Evolutionary conservation across 2,797 vertebrate genomes (phyloP).

Genomic region (Delichon dasypus): DNA sequence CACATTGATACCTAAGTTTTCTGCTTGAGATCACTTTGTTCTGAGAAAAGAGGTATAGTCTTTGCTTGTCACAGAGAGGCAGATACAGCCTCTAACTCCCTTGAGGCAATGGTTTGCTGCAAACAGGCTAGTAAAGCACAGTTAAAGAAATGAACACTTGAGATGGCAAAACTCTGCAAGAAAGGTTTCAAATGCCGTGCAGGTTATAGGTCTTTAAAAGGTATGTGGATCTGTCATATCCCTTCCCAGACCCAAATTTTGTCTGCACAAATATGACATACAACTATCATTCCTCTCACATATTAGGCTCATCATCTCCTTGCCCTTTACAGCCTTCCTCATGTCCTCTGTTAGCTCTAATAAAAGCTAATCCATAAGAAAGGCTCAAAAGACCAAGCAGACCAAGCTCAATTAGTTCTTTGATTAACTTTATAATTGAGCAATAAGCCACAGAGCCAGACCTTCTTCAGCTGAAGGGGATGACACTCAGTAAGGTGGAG

Average conservation of each 20-base stretch:
- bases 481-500: background rate
- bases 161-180: background rate
- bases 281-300: background rate
- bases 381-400: slow-evolving; percentile 25
- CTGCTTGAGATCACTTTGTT: background rate
- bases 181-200: background rate
- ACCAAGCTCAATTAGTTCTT: slow-evolving; percentile 51
- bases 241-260: background rate
- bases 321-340: slow-evolving; percentile 27
- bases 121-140: background rate
- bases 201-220: background rate
- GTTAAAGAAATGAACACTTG: background rate
- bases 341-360: slow-evolving; percentile 25
- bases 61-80: background rate
- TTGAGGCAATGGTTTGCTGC: background rate
- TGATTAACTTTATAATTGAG: slow-evolving; percentile 39
- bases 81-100: background rate
- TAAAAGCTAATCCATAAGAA: slow-evolving; percentile 33
- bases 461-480: background rate
- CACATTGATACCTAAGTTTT: background rate
- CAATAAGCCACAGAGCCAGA: background rate
- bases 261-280: background rate
- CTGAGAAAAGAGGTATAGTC: background rate
- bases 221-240: background rate
- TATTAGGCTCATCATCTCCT: background rate